Evolutionary conservation across 2,113 vertebrate species (phyloP).

Genomic region (Sylvietta virens): DNA sequence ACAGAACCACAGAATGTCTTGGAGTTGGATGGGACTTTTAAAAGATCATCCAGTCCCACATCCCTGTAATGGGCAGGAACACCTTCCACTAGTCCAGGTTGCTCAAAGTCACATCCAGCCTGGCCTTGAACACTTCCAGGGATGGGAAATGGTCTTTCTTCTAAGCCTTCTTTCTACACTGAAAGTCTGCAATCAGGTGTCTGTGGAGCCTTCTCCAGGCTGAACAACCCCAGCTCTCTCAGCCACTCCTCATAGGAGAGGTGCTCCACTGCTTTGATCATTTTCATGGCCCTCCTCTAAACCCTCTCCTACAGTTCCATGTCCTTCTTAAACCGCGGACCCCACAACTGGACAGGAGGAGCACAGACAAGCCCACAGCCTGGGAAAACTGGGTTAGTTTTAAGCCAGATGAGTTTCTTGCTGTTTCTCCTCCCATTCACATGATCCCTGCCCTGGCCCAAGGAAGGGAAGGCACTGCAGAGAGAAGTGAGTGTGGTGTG

Average conservation of each 20-base stretch:
- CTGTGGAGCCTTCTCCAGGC: not conserved
- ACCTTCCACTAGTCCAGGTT: not conserved
- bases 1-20: not conserved
- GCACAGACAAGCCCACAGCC: not conserved
- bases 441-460: not conserved
- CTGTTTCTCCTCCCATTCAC: not conserved
- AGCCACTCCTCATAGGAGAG: not conserved
- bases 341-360: not conserved
- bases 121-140: not conserved
- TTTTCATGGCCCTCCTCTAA: not conserved
- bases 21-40: not conserved
- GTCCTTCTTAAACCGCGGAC: not conserved
- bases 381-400: not conserved
- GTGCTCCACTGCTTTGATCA: not conserved
- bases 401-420: not conserved
- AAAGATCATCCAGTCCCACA: not conserved
- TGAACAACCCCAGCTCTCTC: not conserved
- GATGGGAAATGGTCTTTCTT: not conserved
- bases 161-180: not conserved
- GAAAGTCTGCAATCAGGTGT: not conserved
- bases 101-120: not conserved
- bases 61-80: not conserved
- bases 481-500: not conserved
- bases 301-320: not conserved
- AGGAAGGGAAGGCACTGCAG: not conserved